Evolutionary conservation across 2,113 vertebrate species (phyloP).

Genomic region (Trematomus loennbergii): DNA sequence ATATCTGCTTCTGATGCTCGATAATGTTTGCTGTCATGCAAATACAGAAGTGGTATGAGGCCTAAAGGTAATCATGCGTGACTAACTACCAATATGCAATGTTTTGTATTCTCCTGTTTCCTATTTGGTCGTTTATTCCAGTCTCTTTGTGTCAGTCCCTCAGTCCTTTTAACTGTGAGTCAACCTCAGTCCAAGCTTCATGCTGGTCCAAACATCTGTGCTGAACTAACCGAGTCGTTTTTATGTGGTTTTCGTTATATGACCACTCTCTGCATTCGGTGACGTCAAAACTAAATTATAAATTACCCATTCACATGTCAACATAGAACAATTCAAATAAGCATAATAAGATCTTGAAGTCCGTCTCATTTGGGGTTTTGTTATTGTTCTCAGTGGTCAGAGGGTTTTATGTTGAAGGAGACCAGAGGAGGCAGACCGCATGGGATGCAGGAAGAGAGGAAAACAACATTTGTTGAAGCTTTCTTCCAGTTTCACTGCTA

Average conservation of each 20-base stretch:
- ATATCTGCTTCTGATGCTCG: background rate
- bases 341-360: constrained; percentile 33
- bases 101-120: background rate
- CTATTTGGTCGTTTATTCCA: background rate
- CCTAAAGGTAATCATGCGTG: background rate
- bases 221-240: constrained; percentile 33
- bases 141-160: background rate
- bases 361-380: constrained; percentile 38
- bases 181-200: constrained; percentile 18
- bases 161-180: background rate
- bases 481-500: constrained; percentile 30
- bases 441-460: constrained; percentile 22
- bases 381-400: constrained; percentile 51
- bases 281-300: constrained; percentile 39
- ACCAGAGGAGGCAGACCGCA: background rate
- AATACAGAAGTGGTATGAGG: background rate
- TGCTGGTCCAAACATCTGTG: constrained; percentile 51
- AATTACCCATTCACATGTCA: constrained; percentile 50
- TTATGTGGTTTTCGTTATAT: constrained; percentile 38
- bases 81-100: background rate
- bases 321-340: constrained; percentile 28
- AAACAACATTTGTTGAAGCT: constrained; percentile 50
- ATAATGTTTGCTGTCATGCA: constrained; percentile 1
- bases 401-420: constrained; percentile 40
- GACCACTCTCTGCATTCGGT: constrained; percentile 44